Base-by-base conservation (phyloP, 2,888 invertebrate species). In the Osedax frankpressi region DNA sequence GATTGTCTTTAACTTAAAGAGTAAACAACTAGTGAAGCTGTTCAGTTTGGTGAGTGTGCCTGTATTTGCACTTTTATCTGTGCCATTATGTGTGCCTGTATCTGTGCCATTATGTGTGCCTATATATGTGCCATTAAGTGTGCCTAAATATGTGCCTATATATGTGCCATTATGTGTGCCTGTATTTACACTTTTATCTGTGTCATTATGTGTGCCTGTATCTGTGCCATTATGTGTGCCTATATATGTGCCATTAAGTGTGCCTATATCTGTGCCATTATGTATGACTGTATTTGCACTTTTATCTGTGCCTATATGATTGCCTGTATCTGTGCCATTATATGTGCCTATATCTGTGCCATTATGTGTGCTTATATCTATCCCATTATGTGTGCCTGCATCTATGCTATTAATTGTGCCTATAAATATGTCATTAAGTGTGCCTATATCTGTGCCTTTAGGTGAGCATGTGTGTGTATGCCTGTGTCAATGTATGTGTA, bases 1-100 rank as follows among this genome's bases (percentile, higher is more conserved):
- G 83, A 87, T 92, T 75, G 89, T 94, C 30, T 96, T 94, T 82
- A 94, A 95, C 86, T 86, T 96, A 70, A 92, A 93, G 86, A 93
- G 91, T 81, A 94, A 93, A 83, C 93, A 94, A 81, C 86, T 96
- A 73, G 86, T 93, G 0, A 94, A 95, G 85, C 84, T 94, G 67
- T 94, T 93, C 82, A 90, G 92, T 68, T 88, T 89, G 81, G 87
- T 87, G 78, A 14, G 30, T 71, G 14, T 68, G 6, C 65, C 11
- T 65, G 65, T 65, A 28, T n/a, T 26, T 65, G 65, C 28, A 28
- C 14, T 26, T 65, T 26, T 65, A 28, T n/a, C 27, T 65, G 65
- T 65, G 65, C 1, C 27, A 2, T 26, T 65, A 28, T 1, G 65
- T 65, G 65, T 3, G 65, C 14, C 27, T 3, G 65, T 65, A 28